Conservation (phyloP, 1,140 invertebrate genomes). For the Carposina sasakii region DNA sequence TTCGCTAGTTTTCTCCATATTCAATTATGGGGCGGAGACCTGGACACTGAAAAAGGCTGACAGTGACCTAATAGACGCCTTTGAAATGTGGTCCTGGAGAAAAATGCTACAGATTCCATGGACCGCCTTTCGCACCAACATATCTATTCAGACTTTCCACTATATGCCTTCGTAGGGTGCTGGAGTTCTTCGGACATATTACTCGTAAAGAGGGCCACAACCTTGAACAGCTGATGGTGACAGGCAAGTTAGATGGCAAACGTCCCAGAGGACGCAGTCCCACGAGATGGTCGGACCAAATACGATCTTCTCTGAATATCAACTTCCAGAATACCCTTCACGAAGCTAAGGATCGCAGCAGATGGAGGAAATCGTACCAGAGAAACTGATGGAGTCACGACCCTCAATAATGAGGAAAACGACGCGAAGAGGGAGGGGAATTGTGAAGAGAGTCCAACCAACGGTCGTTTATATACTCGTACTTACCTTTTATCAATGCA, state of each 20-base stretch:
- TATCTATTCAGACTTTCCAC: not conserved
- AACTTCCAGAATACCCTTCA: too few relatives aligned
- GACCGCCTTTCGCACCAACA: conserved; percentile 1
- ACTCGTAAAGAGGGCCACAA: not conserved
- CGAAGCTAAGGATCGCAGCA: too few relatives aligned
- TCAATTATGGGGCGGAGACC: conserved; percentile 1
- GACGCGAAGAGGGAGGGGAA: too few relatives aligned
- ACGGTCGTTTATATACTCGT: too few relatives aligned
- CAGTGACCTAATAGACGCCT: not conserved
- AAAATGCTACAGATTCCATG: not conserved
- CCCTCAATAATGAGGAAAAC: too few relatives aligned
- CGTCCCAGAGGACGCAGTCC: not conserved
- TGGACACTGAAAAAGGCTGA: not conserved
- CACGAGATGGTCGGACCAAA: not conserved
- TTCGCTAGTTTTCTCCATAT: conserved; percentile 7
- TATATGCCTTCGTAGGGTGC: not conserved
- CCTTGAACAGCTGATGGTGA: not conserved
- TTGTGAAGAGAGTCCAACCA: too few relatives aligned
- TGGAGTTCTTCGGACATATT: not conserved
- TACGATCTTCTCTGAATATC: too few relatives aligned
- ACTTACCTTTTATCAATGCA: too few relatives aligned
- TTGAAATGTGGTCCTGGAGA: conserved; percentile 8
- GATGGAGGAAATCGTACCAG: too few relatives aligned
- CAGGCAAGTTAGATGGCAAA: not conserved
- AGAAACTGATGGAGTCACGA: too few relatives aligned